These are phyloP conservation scores for Oopsacas minuta DNA, from an alignment of 37 sponge, comb jelly and placozoan species.

Conservation along the genomic window DNA sequence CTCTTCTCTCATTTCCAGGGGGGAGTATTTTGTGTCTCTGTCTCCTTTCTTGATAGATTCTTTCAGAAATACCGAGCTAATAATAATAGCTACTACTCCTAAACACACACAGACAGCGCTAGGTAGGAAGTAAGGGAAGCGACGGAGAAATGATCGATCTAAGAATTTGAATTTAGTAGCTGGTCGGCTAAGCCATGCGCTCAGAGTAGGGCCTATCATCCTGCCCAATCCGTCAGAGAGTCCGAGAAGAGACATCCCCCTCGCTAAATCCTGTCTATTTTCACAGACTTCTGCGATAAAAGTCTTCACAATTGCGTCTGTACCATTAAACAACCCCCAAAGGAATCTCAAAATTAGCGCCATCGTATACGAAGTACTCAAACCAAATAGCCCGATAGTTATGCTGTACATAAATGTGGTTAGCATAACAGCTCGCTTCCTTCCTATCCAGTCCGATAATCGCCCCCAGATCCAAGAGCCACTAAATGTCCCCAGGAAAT, in stretches of 20 bases:
- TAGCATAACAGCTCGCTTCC: not conserved
- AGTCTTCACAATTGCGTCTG: not conserved
- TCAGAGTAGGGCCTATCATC: not conserved
- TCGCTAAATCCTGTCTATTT: not conserved
- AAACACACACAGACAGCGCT: not conserved
- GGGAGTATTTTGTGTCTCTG: too few species aligned
- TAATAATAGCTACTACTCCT: not conserved
- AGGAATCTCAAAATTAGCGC: not conserved
- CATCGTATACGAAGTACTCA: not conserved
- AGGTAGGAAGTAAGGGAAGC: constrained; percentile 10
- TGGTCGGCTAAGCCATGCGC: not conserved
- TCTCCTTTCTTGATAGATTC: not conserved
- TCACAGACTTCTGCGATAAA: not conserved
- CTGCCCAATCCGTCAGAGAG: not conserved
- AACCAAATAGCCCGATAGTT: not conserved
- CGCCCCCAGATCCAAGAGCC: not conserved
- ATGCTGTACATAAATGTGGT: not conserved
- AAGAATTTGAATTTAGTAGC: not conserved
- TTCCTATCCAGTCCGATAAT: not conserved
- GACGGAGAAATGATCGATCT: not conserved
- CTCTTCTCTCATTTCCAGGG: not conserved
- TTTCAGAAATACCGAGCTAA: not conserved
- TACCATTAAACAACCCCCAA: not conserved
- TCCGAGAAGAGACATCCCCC: not conserved
- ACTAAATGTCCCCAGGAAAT: not conserved